Base-by-base conservation (phyloP, 2,797 vertebrate genomes). In the Staurois parvus region DNA sequence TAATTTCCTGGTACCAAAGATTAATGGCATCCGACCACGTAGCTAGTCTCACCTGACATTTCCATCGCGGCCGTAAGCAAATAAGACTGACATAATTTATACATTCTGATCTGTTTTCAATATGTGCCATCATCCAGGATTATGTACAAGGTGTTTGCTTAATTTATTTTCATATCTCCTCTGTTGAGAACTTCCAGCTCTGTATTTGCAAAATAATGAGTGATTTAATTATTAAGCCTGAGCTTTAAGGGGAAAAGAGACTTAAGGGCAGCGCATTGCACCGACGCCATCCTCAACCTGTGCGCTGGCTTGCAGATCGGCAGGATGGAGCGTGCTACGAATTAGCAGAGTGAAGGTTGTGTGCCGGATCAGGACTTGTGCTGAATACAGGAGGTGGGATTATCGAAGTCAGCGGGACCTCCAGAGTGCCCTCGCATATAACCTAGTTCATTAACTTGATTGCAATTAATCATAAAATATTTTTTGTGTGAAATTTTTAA, bases 381-480 rank as follows among this genome's bases (percentile, higher is more conserved):
- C 29, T 19, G 84, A 59, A 85, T 81, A 69, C 77, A 76, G 72
- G 72, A 70, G 70, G 75, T 76, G 80, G 66, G 84, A 85, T 81
- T 81, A 81, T 81, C 34, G 12, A 67, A 85, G 68, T 81, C 72
- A 34, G 45, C 30, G 62, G 84, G 62, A 62, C 72, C 75, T 64
- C 45, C 7, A 59, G 30, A n/a, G 11, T 81, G 64, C 84, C 78
- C 78, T 59, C 26, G 30, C 30, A 62, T 30, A 11, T 70, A 81
- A 74, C 72, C 72, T 32, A 42, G 62, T 70, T 81, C 78, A 81
- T 81, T 85, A 69, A 69, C 62, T 76, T 81, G 78, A 81, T 81
- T 76, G 77, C 78, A 85, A 85, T 85, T 76, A 85, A 85, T 85
- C 72, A 81, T 15, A 76, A 81, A 67, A 75, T 10, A 64, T 29